phyloP scores from a whole-genome alignment of 2,888 invertebrate genomes.

The Bibio marci region DNA sequence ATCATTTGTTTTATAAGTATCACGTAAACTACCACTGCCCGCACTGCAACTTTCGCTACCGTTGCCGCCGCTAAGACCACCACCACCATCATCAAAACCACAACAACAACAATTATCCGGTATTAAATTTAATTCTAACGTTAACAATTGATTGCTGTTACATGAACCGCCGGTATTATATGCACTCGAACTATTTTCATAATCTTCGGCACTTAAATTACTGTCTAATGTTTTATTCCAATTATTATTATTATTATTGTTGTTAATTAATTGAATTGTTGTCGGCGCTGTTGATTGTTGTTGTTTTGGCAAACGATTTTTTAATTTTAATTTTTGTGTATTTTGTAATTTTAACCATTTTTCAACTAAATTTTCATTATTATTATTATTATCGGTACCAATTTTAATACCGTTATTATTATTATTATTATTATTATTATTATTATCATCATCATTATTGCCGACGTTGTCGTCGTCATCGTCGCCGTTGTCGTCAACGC shows the following conservation, averaged over 20 bases:
- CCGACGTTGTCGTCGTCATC: constrained; percentile 7
- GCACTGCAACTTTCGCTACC: not conserved
- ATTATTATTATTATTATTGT: constrained; percentile 3
- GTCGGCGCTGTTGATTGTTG: too few species aligned
- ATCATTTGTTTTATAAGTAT: not conserved
- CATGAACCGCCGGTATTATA: constrained; percentile 64
- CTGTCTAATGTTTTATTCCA: constrained; percentile 7
- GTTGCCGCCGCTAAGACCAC: not conserved
- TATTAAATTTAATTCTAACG: constrained; percentile 28
- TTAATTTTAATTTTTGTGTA: too few species aligned
- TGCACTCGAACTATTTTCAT: constrained; percentile 48
- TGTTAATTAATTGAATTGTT: not conserved
- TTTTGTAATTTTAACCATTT: constrained; percentile 5
- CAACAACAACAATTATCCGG: too few species aligned
- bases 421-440: too few species aligned
- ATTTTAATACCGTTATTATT: too few species aligned
- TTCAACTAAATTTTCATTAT: constrained; percentile 1
- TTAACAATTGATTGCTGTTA: constrained; percentile 42
- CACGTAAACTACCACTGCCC: not conserved
- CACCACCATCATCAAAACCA: too few species aligned
- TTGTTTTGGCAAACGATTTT: constrained; percentile 1
- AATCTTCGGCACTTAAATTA: constrained; percentile 32
- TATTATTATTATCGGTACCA: too few species aligned
- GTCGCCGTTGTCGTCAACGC: constrained; percentile 8
- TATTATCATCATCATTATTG: too few species aligned